A percentile compares a stretch with the other conserved stretches of the same genome.
phyloP scores from a whole-genome alignment of 1,140 invertebrate genomes.

The Andrena cerasifolii region DNA sequence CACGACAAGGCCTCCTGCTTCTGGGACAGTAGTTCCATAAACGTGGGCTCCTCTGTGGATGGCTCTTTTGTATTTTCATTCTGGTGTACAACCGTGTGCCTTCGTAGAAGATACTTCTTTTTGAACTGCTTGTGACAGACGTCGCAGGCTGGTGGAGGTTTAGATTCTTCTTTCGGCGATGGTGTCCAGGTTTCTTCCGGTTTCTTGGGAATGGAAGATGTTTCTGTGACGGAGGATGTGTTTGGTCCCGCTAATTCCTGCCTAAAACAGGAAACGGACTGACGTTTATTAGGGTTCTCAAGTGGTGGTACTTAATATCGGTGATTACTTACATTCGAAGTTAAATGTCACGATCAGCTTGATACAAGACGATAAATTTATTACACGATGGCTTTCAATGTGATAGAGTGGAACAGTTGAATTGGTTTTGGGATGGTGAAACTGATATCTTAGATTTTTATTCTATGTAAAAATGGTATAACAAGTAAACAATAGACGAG shows the following conservation, averaged over 20 bases:
- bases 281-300: constrained; percentile 61
- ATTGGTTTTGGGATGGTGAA: not conserved
- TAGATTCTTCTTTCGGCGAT: not conserved
- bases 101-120: constrained; percentile 47
- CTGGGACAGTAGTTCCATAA: not conserved
- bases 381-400: not conserved
- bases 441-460: not conserved
- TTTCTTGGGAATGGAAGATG: too few species aligned
- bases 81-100: constrained; percentile 65
- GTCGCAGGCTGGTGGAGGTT: not conserved
- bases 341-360: constrained; percentile 44
- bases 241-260: not conserved
- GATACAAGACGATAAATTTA: constrained; percentile 1
- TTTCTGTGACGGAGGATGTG: too few species aligned
- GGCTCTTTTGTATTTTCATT: not conserved
- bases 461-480: not conserved
- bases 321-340: constrained; percentile 59
- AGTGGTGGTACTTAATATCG: not conserved
- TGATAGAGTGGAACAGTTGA: not conserved
- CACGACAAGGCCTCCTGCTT: constrained; percentile 51
- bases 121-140: constrained; percentile 34
- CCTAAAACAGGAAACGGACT: constrained; percentile 69
- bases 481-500: not conserved
- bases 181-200: not conserved
- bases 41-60: not conserved